Conservation (phyloP, 2,888 invertebrate species). For the Ommatoiulus sabulosus region DNA sequence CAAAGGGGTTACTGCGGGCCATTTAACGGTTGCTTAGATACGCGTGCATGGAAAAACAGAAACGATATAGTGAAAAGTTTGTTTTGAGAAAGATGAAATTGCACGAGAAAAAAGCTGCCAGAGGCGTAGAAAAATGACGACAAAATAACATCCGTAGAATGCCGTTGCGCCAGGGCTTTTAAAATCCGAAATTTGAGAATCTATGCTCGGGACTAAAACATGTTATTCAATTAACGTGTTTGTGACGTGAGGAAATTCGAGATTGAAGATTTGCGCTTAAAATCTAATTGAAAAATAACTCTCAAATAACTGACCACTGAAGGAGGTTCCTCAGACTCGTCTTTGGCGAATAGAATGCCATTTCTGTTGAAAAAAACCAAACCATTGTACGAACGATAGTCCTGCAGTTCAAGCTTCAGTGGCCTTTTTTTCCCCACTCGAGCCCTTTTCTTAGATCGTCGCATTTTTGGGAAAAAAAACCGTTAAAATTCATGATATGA, state of each 20-base stretch:
- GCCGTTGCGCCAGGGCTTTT: neutral
- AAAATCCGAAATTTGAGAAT: neutral
- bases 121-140: neutral
- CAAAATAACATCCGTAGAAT: neutral
- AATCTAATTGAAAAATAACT: too few species aligned
- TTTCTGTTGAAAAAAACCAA: too few species aligned
- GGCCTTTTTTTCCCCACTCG: too few species aligned
- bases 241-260: neutral
- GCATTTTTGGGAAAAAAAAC: too few species aligned
- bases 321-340: too few species aligned
- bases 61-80: neutral
- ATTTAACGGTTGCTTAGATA: slow-evolving; percentile 41
- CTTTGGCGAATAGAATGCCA: too few species aligned
- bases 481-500: too few species aligned
- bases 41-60: neutral
- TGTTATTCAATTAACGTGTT: neutral
- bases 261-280: neutral
- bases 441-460: too few species aligned
- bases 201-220: neutral
- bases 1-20: slow-evolving; percentile 31
- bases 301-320: too few species aligned
- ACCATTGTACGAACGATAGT: too few species aligned
- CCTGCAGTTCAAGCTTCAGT: too few species aligned
- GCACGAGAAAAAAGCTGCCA: neutral
- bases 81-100: neutral